Conservation (phyloP, 2,797 vertebrate genomes). For the Poeciliopsis presidionis region DNA sequence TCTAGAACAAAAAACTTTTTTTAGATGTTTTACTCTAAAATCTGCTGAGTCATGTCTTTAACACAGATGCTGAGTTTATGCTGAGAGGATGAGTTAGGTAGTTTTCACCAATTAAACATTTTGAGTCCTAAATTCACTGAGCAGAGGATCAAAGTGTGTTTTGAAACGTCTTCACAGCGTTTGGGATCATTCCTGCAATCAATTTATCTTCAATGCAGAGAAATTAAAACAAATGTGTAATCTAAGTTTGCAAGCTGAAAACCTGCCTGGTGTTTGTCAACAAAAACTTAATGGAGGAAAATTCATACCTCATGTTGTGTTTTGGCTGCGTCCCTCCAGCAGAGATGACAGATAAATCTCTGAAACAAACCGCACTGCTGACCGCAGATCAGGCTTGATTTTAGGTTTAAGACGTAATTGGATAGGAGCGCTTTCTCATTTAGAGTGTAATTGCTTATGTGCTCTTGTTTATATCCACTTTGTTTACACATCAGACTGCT, state of each 20-base stretch:
- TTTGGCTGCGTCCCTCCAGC: not conserved
- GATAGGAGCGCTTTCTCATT: not conserved
- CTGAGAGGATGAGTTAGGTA: not conserved
- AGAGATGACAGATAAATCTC: not conserved
- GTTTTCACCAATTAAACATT: not conserved
- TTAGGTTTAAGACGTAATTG: not conserved
- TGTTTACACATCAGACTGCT: not conserved
- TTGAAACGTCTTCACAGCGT: not conserved
- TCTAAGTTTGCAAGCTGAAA: not conserved
- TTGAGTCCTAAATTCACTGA: not conserved
- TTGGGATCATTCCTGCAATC: not conserved
- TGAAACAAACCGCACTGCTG: not conserved
- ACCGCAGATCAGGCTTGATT: not conserved
- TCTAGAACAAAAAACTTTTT: not conserved
- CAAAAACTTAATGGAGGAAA: not conserved
- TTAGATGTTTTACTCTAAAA: not conserved
- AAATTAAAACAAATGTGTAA: not conserved
- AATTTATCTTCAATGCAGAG: not conserved
- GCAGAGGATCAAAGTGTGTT: not conserved
- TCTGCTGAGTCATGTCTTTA: not conserved
- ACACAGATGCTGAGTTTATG: not conserved
- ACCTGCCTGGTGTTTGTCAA: not conserved
- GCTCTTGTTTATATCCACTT: not conserved
- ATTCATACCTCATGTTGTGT: not conserved
- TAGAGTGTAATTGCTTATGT: not conserved